Conservation (phyloP, 2,888 invertebrate genomes). For the Eupsilia transversa region DNA sequence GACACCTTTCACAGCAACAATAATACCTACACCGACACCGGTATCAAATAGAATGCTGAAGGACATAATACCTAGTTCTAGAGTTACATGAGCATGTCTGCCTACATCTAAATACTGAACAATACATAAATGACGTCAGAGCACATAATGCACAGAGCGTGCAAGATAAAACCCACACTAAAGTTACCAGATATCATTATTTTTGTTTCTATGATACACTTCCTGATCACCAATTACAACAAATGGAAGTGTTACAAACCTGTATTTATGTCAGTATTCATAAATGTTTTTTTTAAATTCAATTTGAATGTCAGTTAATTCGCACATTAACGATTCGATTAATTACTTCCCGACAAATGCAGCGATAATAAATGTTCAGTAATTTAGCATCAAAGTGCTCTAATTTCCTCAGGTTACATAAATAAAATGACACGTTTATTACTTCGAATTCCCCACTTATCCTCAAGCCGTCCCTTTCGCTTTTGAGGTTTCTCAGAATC, state of each 20-base stretch:
- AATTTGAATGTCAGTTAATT: slow-evolving; percentile 49
- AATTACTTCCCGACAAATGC: slow-evolving; percentile 62
- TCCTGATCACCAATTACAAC: slow-evolving; percentile 41
- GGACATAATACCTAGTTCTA: slow-evolving; percentile 57
- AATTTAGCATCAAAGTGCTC: slow-evolving; percentile 52
- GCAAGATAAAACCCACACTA: slow-evolving; percentile 55
- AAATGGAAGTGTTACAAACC: slow-evolving; percentile 38
- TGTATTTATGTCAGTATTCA: slow-evolving; percentile 36
- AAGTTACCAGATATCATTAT: slow-evolving; percentile 21
- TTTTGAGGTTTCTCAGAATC: slow-evolving; percentile 74
- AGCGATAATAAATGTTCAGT: slow-evolving; percentile 52
- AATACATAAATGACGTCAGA: slow-evolving; percentile 61
- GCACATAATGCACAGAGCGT: slow-evolving; percentile 55
- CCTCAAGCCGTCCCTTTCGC: slow-evolving; percentile 76
- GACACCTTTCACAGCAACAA: slow-evolving; percentile 42
- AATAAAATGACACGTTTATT: slow-evolving; percentile 49
- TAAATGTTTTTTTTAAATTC: slow-evolving; percentile 35
- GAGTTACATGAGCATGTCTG: slow-evolving; percentile 50
- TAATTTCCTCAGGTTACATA: slow-evolving; percentile 62
- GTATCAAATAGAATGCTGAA: slow-evolving; percentile 38
- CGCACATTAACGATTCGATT: slow-evolving; percentile 41
- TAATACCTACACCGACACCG: slow-evolving; percentile 21
- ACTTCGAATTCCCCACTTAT: slow-evolving; percentile 66
- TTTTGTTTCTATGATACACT: slow-evolving; percentile 32
- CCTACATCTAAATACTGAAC: slow-evolving; percentile 55